Evolutionary conservation across 2,113 vertebrate genomes (phyloP), one percentile per base, ranked within the genome.

Genomic region (Phaethon lepturus): DNA sequence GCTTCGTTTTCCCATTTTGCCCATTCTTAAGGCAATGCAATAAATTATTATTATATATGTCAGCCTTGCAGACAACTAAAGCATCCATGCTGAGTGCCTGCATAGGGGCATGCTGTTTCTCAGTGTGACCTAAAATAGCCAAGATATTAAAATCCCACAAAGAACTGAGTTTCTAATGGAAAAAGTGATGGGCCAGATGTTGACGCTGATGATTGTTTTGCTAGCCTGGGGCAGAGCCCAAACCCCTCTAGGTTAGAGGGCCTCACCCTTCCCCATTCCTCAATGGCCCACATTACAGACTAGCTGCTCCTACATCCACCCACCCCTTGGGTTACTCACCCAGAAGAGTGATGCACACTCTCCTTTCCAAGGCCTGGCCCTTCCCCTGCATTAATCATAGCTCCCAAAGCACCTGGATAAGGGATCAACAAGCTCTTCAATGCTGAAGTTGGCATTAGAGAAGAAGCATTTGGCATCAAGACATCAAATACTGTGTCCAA

Each of bases 31-130:
- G 59, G 31, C 81, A 59, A 28, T 9, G 33, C 31, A 90, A 93
- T 94, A 93, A 86, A 88, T 95, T 96, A 95, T 76, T 93, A 95
- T 91, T 91, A 96, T 69, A 79, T 88, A 94, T 33, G 77, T 53
- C 3, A 0, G 63, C 35, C 87, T 85, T 66, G 50, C 77, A 94
- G 95, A 91, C 4, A 31, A 95, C 81, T 90, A 73, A 60, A 88
- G 87, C 47, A 88, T 35, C 78, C 73, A 58, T 33, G 81, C 86
- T 90, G 89, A 91, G 80, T 31, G 84, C 23, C 91, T 83, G 77
- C 3, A 1, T 1, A 1, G 63, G 47, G 74, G 7, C 87, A 63
- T 50, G 66, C 67, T 95, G 94, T 13, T 94, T 95, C 97, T 88
- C 91, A 86, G 67, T 10, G 1, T 69, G 93, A 94, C 73, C 52